A percentile compares a stretch with the other conserved stretches of the same genome.
Evolutionary conservation across 2,113 vertebrate genomes (phyloP).

Genomic region (Gnathonemus longibarbis): DNA sequence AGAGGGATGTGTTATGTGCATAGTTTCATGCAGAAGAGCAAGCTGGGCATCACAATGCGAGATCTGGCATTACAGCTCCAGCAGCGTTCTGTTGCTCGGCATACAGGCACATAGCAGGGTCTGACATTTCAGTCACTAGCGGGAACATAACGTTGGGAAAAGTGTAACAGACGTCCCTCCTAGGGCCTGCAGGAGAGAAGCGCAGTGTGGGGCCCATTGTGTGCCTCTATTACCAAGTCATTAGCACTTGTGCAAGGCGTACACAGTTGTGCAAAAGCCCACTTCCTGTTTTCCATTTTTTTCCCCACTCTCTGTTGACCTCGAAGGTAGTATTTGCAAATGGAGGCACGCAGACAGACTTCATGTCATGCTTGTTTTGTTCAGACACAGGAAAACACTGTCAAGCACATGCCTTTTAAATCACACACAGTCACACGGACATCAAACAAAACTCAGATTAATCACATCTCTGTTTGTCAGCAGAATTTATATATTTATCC

Average conservation of each 20-base stretch:
- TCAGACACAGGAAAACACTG: not conserved
- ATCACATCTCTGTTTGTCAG: not conserved
- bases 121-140: not conserved
- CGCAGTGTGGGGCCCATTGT: not conserved
- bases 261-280: not conserved
- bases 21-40: not conserved
- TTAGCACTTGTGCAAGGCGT: not conserved
- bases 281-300: not conserved
- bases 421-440: not conserved
- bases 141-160: not conserved
- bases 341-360: not conserved
- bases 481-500: not conserved
- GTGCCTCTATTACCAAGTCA: not conserved
- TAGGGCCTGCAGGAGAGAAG: not conserved
- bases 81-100: not conserved
- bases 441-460: not conserved
- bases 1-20: not conserved
- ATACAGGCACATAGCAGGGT: not conserved
- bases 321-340: not conserved
- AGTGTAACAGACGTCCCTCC: not conserved
- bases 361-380: not conserved
- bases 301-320: not conserved
- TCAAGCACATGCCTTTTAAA: not conserved
- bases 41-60: not conserved
- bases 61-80: not conserved